These are phyloP conservation scores for Agriopis aurantiaria DNA, from an alignment of 2,888 invertebrate genomes.

Conservation along the genomic window DNA sequence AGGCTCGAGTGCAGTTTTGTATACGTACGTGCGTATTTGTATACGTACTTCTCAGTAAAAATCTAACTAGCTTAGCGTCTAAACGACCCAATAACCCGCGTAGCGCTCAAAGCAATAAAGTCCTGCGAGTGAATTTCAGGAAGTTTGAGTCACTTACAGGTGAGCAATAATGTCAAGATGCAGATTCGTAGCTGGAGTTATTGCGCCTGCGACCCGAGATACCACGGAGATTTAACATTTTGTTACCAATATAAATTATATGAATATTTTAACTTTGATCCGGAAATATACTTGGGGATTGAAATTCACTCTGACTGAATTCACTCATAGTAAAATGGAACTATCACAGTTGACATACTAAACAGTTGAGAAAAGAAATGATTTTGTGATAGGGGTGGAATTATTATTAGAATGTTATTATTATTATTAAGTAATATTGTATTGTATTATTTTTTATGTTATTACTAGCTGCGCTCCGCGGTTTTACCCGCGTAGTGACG, in stretches of 20 bases:
- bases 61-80: not conserved
- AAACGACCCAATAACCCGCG: constrained; percentile 31
- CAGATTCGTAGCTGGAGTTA: constrained; percentile 41
- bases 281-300: not conserved
- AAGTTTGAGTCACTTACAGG: constrained; percentile 38
- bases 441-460: no score
- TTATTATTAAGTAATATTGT: no score
- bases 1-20: no score
- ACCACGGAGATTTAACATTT: constrained; percentile 9
- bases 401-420: no score
- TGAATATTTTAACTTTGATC: constrained; percentile 13
- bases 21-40: no score
- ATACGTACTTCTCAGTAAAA: not conserved
- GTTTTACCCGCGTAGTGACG: no score
- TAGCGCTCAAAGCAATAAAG: constrained; percentile 39
- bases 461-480: no score
- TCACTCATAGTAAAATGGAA: not conserved
- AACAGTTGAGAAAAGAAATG: no score
- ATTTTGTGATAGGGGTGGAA: no score
- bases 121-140: constrained; percentile 20
- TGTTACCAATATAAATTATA: constrained; percentile 5
- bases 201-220: constrained; percentile 28
- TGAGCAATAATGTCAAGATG: constrained; percentile 35
- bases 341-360: not conserved
- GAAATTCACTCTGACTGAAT: not conserved